Conservation (phyloP, 2,888 invertebrate genomes). For the Bombylius major region DNA sequence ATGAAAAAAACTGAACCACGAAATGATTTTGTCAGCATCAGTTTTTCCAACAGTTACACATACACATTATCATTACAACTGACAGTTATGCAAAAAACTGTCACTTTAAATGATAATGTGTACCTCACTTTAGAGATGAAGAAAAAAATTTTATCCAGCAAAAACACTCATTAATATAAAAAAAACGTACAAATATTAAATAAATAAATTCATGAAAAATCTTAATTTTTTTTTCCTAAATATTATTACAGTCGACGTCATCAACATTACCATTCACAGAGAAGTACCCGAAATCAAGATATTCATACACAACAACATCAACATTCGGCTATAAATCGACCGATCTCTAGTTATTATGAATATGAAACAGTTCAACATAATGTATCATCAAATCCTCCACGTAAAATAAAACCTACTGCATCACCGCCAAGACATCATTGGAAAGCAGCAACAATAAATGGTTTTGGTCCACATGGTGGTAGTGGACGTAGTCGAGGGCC, state of each 20-base stretch:
- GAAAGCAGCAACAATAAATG: slow-evolving; percentile 31
- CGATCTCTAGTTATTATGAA: slow-evolving; percentile 73
- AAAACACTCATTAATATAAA: too few species aligned
- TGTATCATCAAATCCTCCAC: slow-evolving; percentile 23
- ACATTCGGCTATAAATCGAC: slow-evolving; percentile 35
- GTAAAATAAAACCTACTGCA: slow-evolving; percentile 10
- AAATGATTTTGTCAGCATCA: too few species aligned
- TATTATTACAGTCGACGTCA: slow-evolving; percentile 43
- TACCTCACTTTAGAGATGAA: too few species aligned
- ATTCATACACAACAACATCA: slow-evolving; percentile 16
- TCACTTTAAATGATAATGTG: too few species aligned
- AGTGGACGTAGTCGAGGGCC: slow-evolving; percentile 41
- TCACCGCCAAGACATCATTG: slow-evolving; percentile 25
- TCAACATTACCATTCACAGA: slow-evolving; percentile 53
- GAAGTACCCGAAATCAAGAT: slow-evolving; percentile 46
- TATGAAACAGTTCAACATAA: slow-evolving; percentile 65
- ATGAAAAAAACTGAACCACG: too few species aligned
- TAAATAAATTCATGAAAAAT: too few species aligned
- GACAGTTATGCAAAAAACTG: too few species aligned
- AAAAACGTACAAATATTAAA: too few species aligned
- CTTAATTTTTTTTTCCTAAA: too few species aligned
- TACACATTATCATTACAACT: too few species aligned
- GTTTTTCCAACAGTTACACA: too few species aligned
- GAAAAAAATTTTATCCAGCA: too few species aligned
- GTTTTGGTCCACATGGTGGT: slow-evolving; percentile 22